These are phyloP conservation scores for Alloscopus bannaensis DNA, from an alignment of 2,888 invertebrate genomes.

Conservation along the genomic window DNA sequence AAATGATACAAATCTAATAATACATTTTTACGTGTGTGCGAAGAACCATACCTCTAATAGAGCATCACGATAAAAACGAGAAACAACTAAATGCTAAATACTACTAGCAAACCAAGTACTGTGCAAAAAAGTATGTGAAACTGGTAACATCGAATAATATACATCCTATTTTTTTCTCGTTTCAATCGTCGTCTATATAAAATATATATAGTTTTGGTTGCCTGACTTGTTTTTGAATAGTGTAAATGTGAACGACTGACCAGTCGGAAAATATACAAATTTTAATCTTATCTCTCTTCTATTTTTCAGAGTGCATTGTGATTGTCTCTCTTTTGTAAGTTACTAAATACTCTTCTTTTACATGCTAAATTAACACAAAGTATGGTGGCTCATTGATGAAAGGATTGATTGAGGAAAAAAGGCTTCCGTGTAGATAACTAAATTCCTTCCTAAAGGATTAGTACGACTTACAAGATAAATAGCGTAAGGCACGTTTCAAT, in stretches of 20 bases:
- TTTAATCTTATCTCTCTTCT: too few relatives aligned
- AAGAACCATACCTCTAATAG: constrained; percentile 13
- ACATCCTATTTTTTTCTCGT: constrained; percentile 26
- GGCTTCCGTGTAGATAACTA: too few relatives aligned
- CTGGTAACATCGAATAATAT: constrained; percentile 1
- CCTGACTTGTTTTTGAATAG: constrained; percentile 48
- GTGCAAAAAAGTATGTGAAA: constrained; percentile 10
- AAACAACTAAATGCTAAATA: constrained; percentile 13
- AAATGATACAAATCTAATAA: constrained; percentile 50
- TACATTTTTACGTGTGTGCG: constrained; percentile 16
- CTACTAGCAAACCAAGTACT: constrained; percentile 1
- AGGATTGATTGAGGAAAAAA: too few relatives aligned
- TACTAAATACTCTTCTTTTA: too few relatives aligned
- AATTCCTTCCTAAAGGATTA: too few relatives aligned
- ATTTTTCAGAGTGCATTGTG: constrained; percentile 2
- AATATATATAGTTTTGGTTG: too few relatives aligned
- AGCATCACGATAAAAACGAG: background rate
- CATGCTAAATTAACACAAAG: too few relatives aligned
- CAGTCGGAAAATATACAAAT: constrained; percentile 13
- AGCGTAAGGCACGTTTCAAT: too few relatives aligned
- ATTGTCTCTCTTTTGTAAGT: background rate
- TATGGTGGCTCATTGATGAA: too few relatives aligned
- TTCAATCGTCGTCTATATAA: constrained; percentile 37
- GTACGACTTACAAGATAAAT: too few relatives aligned
- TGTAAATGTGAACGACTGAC: constrained; percentile 56